Evolutionary conservation across 2,888 invertebrate genomes (phyloP), one percentile per base, ranked within the genome.

Genomic region (Diloba caeruleocephala): DNA sequence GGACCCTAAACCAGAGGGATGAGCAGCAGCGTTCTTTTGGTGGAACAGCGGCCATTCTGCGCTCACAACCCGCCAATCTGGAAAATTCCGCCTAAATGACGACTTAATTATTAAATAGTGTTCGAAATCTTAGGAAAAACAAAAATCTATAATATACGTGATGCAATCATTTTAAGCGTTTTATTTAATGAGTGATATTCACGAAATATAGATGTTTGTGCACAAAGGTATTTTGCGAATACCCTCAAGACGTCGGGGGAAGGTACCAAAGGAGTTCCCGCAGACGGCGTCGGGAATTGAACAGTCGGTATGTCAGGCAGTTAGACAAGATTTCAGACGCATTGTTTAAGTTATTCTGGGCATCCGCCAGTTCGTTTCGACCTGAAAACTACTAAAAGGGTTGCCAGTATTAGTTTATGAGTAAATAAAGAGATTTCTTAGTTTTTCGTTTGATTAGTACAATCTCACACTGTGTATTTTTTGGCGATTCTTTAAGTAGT

Each of bases 311-410:
- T 91, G 88, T 88, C 88, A 84, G 78, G 84, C 89, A 87, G 86
- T 90, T 87, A 85, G 88, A 87, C 87, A 89, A 90, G 89, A 89
- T 90, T 90, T 90, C 90, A 90, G 90, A 90, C 90, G 87, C 88
- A 89, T 89, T 89, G 88, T 88, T 82, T 84, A 81, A 88, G 89
- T 86, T 89, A 91, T 90, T 87, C 83, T 76, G 67, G 80, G 82
- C 83, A 89, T 88, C 79, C 76, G 74, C 62, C 74, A 71, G 80
- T 78, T 85, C 78, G 78, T 79, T 83, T 81, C 78, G 61, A 61
- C 70, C 77, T 69, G 78, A 76, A 82, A 85, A 80, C 81, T 73
- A 66, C 72, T 61, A 32, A 25, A 55, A 82, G 85, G 82, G 84
- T 45, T 84, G 81, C 26, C 58, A 5, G 21, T n/a, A 10, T 3